Evolutionary conservation across 2,113 vertebrate species (phyloP).

Genomic region (Bambusicola thoracicus): DNA sequence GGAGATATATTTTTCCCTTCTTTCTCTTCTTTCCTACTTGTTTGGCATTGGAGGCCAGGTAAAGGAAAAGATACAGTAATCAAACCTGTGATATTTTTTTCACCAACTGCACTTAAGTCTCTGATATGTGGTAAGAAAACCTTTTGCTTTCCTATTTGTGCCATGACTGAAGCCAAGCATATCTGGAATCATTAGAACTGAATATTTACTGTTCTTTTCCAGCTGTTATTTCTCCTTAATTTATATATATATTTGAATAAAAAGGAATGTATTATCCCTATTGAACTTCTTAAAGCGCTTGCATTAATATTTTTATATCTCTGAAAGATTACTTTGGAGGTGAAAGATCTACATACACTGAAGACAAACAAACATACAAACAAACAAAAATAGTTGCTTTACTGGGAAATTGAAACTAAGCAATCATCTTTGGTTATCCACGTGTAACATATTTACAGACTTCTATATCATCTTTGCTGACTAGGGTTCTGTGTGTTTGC

Average conservation of each 20-base stretch:
- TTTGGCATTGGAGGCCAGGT: neutral
- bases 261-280: neutral
- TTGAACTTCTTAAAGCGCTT: neutral
- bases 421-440: neutral
- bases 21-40: neutral
- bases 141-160: neutral
- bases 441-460: neutral
- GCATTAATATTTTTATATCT: neutral
- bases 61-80: neutral
- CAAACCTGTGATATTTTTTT: neutral
- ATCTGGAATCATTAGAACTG: neutral
- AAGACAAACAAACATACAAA: neutral
- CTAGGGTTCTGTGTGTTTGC: neutral
- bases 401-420: neutral
- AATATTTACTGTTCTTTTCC: neutral
- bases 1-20: neutral
- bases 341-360: neutral
- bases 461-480: neutral
- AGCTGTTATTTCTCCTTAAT: neutral
- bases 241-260: neutral
- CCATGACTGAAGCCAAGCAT: neutral
- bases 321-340: neutral
- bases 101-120: neutral
- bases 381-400: neutral
- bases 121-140: neutral